A percentile compares a stretch with the other conserved stretches of the same genome.
These are phyloP conservation scores for Tapirus terrestris DNA, from an alignment of 2,113 vertebrate genomes.

Conservation along the genomic window DNA sequence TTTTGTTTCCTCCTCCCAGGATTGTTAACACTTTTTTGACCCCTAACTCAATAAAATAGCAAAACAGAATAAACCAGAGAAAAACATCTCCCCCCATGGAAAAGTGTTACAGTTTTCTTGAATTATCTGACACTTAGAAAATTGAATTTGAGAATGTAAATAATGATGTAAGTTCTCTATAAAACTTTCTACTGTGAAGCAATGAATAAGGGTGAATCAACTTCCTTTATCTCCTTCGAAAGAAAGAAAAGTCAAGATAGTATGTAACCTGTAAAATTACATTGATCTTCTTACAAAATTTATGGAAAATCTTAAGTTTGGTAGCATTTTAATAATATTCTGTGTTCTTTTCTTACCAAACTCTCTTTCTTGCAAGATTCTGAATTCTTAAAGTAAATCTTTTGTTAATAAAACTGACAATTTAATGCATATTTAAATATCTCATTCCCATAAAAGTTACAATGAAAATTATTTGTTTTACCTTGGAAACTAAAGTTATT, in stretches of 20 bases:
- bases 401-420: conserved; percentile 53
- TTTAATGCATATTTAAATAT: background rate
- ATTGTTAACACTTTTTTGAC: background rate
- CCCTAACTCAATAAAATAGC: background rate
- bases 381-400: conserved; percentile 2
- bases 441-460: background rate
- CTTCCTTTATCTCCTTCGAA: background rate
- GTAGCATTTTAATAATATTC: conserved; percentile 13
- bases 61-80: background rate
- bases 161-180: background rate
- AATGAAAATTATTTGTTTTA: conserved; percentile 53
- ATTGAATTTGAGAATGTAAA: conserved; percentile 45
- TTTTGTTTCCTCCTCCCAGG: background rate
- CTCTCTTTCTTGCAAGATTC: background rate
- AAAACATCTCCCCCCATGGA: background rate
- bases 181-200: background rate
- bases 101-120: background rate
- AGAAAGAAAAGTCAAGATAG: background rate
- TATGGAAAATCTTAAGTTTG: background rate
- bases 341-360: background rate
- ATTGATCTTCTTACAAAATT: background rate
- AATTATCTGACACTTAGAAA: background rate
- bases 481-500: conserved; percentile 18
- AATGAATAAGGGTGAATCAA: background rate
- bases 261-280: background rate